Base-by-base conservation (phyloP, 2,888 invertebrate genomes). In the Netelia virgata region DNA sequence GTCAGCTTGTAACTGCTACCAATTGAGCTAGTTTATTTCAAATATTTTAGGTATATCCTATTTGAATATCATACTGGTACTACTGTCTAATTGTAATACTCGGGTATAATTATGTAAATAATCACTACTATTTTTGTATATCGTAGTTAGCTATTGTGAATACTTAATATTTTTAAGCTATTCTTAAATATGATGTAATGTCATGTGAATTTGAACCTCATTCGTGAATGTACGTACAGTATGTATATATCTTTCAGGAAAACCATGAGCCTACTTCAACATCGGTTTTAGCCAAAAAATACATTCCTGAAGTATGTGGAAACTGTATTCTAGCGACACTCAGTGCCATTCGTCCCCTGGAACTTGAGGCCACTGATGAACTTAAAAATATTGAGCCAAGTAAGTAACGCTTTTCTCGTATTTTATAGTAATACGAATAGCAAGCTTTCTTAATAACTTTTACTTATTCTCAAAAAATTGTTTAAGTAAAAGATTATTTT, bases 291-390 rank as follows among this genome's bases (percentile, higher is more conserved):
- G 83, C 88, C 3, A 87, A 87, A 78, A 87, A 90, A 43, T 90
- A 91, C 61, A 88, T 89, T 77, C 64, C 75, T 6, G 80, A 76
- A 36, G 83, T 50, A 5, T 82, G 89, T 50, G 88, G 89, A 6
- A 85, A 86, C 76, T 89, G 90, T 63, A 88, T 86, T 41, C 87
- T 92, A 57, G 88, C 91, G 50, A 90, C 90, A 8, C 69, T 92
- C 2, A 88, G 86, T 63, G 86, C 90, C 20, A 89, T 92, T 80
- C 87, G 79, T 69, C 89, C 90, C 16, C 64, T 89, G 43, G 90
- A 90, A 79, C 72, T 82, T 1, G 91, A 89, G 23, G 82, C 83
- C 23, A 72, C 87, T 2, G 83, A 84, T 6, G 72, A 82, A 18
- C 61, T 85, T 18, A 80, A 84, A 64, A 84, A 81, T 5, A 50